Evolutionary conservation across 2,113 vertebrate species (phyloP).

Genomic region (Thermophis baileyi): DNA sequence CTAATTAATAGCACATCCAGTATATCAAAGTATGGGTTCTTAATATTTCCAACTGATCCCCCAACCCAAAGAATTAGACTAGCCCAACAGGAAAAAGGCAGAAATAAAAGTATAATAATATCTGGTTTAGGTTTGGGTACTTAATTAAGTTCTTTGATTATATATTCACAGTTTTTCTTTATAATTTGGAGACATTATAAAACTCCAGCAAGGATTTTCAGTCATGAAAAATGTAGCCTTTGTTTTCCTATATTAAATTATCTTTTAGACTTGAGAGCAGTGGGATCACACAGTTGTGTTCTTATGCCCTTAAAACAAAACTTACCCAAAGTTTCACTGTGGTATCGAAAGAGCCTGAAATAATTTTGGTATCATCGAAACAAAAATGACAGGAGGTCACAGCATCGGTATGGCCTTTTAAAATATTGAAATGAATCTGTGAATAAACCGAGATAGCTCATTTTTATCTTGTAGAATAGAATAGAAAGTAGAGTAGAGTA

Average conservation of each 20-base stretch:
- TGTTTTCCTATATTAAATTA: not conserved
- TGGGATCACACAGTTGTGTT: not conserved
- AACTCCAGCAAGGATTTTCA: not conserved
- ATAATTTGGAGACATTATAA: not conserved
- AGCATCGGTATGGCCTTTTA: conserved; percentile 46
- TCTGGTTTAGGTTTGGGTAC: not conserved
- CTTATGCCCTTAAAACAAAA: not conserved
- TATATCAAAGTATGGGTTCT: not conserved
- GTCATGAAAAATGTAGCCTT: not conserved
- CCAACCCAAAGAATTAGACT: not conserved
- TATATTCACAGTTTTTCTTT: conserved; percentile 2
- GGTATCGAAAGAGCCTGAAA: conserved; percentile 59
- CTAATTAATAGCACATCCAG: not conserved
- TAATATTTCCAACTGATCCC: not conserved
- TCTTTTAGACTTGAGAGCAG: not conserved
- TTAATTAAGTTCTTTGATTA: not conserved
- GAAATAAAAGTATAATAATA: not conserved
- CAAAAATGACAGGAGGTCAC: conserved; percentile 71
- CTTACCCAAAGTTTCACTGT: conserved; percentile 67
- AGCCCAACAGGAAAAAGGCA: not conserved
- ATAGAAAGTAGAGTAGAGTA: too few relatives aligned
- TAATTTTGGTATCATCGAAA: conserved; percentile 62
- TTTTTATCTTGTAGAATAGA: not conserved
- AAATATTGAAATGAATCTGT: conserved; percentile 62
- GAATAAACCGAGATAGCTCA: conserved; percentile 19